A percentile compares a stretch with the other conserved stretches of the same genome.
Evolutionary conservation across 2,113 vertebrate species (phyloP).

Genomic region (Sceloporus undulatus): DNA sequence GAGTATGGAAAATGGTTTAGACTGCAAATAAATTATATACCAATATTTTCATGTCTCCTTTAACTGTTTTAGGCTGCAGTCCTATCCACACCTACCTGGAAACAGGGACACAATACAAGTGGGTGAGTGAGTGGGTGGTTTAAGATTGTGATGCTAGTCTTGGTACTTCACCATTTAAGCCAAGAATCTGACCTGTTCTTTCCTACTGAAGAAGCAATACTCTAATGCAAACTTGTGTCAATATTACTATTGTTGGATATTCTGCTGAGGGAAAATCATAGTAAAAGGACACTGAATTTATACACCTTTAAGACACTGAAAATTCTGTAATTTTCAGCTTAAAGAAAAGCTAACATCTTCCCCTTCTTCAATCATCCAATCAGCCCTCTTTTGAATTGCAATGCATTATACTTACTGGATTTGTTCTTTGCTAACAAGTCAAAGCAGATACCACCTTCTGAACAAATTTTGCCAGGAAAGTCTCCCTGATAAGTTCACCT

Average conservation of each 20-base stretch:
- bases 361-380: no score
- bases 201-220: not conserved
- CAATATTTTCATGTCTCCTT: slow-evolving; percentile 29
- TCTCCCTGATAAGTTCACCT: no score
- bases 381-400: no score
- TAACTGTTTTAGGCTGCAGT: not conserved
- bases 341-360: no score
- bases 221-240: not conserved
- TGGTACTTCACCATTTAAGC: not conserved
- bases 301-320: not conserved
- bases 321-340: not conserved
- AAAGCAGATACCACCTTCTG: no score
- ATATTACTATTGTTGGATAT: not conserved
- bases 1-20: slow-evolving; percentile 28
- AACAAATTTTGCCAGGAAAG: no score
- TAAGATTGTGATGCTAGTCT: not conserved
- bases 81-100: not conserved
- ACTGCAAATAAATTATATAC: slow-evolving; percentile 51
- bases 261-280: not conserved
- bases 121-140: no score
- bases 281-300: not conserved
- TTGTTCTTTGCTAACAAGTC: no score
- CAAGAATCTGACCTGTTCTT: no score
- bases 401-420: no score
- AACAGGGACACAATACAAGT: not conserved